Evolutionary conservation across 2,888 invertebrate species (phyloP), one percentile per base, ranked within the genome.

Genomic region (Orthosia incerta): DNA sequence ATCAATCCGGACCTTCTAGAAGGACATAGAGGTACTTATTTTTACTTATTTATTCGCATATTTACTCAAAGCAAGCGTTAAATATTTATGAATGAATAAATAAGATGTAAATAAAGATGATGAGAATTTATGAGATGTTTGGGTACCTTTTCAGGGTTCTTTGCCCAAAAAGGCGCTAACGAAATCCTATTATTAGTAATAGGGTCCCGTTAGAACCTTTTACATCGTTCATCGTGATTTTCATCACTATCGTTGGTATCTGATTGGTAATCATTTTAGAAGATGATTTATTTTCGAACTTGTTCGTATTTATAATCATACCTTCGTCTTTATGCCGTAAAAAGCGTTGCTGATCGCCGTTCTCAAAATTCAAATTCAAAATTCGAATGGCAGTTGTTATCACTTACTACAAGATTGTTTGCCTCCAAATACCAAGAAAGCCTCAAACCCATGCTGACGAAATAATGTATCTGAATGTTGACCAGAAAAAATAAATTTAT

Each of bases 41-140:
- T 77, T 71, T 63, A 59, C 39, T 63, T 61, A 62, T 62, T 59
- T 78, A 71, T 71, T 59, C 63, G 46, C 31, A 78, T 78, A 71
- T 56, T 72, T 79, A 72, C 73, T 72, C 79, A 73, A 76, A 79
- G 79, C 26, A 61, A 73, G 60, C 74, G n/a, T 73, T 73, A 61
- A 77, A 79, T 77, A 77, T 79, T 77, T 77, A 77, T 77, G 76
- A 79, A 76, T 79, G 76, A 72, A 79, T 79, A 76, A 79, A 79
- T 72, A 79, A 79, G 73, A 76, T 72, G 73, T 76, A 79, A 72
- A 79, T 77, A 77, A 79, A 73, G 74, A 77, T 77, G 76, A 79
- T 77, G 65, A 65, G 65, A 73, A 79, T 77, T 79, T 73, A 79
- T 79, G 79, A 79, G 65, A 61, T 73, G 65, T 76, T 79, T 65